Evolutionary conservation across 2,888 invertebrate species (phyloP), one percentile per base, ranked within the genome.

Genomic region (Pammene fasciana): DNA sequence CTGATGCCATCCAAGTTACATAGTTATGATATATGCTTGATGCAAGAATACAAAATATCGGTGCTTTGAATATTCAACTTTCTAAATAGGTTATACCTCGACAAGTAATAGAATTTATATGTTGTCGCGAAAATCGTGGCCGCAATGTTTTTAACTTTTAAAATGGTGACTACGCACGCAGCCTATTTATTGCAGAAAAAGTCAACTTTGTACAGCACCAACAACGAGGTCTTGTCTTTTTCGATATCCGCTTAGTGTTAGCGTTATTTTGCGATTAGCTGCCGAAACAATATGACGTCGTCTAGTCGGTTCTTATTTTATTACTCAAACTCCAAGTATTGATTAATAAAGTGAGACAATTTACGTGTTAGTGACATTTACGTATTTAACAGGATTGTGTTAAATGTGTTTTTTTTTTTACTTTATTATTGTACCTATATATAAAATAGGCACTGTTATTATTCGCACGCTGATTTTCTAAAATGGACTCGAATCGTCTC

Each of bases 251-350:
- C 26, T 26, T 41, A 13, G 4, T 26, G 26, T 26, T 3, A 26
- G 26, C 26, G 1, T 26, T 26, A 26, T 26, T 26, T 26, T 26
- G 26, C 26, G 26, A 26, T 26, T 16, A 38, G 61, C 50, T 36
- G 41, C 61, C 18, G 50, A 38, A 62, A 18, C 18, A 9, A 5
- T 14, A n/a, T 38, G 38, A n/a, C 16, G 50, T 50, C 61, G 7
- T 54, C 61, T 41, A 62, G 61, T 62, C 61, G 50, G 48, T 62
- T n/a, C n/a, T n/a, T 38, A 13, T 61, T n/a, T 16, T n/a, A n/a
- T 48, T 61, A 61, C 48, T 61, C 61, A 34, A 48, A 61, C 46
- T 60, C 7, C 34, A 46, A 60, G 16, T 48, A 8, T 26, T 10
- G 16, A 48, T 26, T 26, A 1, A 26, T 36, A 48, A 41, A 18